phyloP scores from a whole-genome alignment of 2,113 vertebrate genomes.

The Euleptes europaea region DNA sequence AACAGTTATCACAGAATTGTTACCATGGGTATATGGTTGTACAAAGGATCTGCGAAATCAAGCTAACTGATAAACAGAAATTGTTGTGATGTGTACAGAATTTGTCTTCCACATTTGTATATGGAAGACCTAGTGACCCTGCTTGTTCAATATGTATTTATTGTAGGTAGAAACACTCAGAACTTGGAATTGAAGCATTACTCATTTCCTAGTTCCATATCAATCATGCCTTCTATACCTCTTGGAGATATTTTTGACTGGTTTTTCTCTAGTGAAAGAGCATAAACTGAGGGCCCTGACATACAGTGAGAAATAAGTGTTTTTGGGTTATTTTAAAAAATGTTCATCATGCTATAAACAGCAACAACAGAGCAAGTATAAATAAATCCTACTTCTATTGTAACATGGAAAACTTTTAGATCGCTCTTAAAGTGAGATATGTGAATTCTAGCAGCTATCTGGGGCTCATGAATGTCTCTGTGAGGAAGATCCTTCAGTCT shows the following conservation, averaged over 20 bases:
- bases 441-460: not conserved
- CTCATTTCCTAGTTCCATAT: not conserved
- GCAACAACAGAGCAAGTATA: too few relatives aligned
- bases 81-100: not conserved
- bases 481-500: not conserved
- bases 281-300: not conserved
- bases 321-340: too few relatives aligned
- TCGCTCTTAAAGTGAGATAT: not conserved
- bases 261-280: not conserved
- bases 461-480: not conserved
- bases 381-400: not conserved
- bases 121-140: not conserved
- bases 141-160: not conserved
- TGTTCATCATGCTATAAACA: too few relatives aligned
- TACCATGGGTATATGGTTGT: not conserved
- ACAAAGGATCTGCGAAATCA: not conserved
- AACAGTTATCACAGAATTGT: not conserved
- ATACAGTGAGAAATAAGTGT: not conserved
- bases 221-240: not conserved
- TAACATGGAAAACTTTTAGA: not conserved
- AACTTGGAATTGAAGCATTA: not conserved
- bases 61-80: too few relatives aligned
- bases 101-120: not conserved
- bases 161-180: not conserved
- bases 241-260: not conserved